phyloP scores from a whole-genome alignment of 2,113 vertebrate species.

The Stomatorhinus ivindoensis region DNA sequence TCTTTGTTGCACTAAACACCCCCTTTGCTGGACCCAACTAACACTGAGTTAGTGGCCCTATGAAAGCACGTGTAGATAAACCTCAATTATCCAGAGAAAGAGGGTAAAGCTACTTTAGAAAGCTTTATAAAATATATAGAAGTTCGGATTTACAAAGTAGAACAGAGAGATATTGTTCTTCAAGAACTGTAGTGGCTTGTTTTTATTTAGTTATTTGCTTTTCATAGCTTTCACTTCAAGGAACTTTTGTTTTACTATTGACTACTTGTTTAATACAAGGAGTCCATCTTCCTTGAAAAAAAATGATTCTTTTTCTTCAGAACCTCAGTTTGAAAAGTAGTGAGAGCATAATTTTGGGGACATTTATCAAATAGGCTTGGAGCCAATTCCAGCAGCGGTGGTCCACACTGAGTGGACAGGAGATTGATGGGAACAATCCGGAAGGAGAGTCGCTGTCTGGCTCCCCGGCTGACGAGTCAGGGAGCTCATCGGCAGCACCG shows the following conservation, averaged over 20 bases:
- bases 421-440: constrained; percentile 15
- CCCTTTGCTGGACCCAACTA: not conserved
- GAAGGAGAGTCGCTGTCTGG: not conserved
- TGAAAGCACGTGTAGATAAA: not conserved
- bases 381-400: not conserved
- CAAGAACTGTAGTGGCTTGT: not conserved
- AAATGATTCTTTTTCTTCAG: not conserved
- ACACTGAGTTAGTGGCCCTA: not conserved
- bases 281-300: not conserved
- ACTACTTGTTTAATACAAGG: not conserved
- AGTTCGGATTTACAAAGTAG: not conserved
- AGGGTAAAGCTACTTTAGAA: not conserved
- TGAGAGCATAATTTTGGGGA: not conserved
- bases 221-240: not conserved
- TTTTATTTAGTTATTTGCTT: not conserved
- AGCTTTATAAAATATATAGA: not conserved
- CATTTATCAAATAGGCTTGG: not conserved
- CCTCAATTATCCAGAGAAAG: not conserved
- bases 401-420: not conserved
- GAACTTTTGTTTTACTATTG: not conserved
- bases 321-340: not conserved
- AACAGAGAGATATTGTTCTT: not conserved
- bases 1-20: not conserved
- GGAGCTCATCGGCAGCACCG: not conserved
- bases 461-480: not conserved